These are phyloP conservation scores for Trachelus iudaicus DNA, from an alignment of 2,888 invertebrate species.

Conservation along the genomic window DNA sequence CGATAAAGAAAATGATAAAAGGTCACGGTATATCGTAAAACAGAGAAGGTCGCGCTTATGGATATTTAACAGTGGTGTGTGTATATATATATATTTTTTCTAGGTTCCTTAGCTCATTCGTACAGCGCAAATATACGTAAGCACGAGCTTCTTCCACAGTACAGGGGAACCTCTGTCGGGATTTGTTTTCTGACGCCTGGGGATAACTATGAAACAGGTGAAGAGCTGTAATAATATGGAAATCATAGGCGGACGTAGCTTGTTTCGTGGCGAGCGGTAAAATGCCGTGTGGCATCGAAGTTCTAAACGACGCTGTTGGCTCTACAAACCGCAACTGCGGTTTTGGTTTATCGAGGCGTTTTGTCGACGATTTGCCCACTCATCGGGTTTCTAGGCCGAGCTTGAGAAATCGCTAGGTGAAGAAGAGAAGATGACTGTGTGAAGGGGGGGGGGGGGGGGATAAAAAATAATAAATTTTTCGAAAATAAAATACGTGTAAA, in stretches of 20 bases:
- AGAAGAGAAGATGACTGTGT: background rate
- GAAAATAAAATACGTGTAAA: background rate
- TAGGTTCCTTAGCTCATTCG: background rate
- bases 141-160: background rate
- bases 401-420: background rate
- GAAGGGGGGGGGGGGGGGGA: fast-evolving
- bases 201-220: constrained; percentile 27
- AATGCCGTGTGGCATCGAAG: constrained; percentile 24
- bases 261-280: constrained; percentile 32
- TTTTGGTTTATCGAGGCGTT: constrained; percentile 35
- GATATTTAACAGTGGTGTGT: background rate
- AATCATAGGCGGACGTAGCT: constrained; percentile 37
- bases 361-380: constrained; percentile 26
- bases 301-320: constrained; percentile 35
- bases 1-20: background rate
- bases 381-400: background rate
- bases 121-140: background rate
- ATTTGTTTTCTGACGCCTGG: background rate
- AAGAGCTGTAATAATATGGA: constrained; percentile 47
- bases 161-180: background rate
- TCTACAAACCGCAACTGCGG: constrained; percentile 41
- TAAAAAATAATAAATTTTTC: background rate
- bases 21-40: background rate
- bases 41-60: background rate
- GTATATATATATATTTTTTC: background rate